These are phyloP conservation scores for Bombus confusus DNA, from an alignment of 1,140 invertebrate species.

Conservation along the genomic window DNA sequence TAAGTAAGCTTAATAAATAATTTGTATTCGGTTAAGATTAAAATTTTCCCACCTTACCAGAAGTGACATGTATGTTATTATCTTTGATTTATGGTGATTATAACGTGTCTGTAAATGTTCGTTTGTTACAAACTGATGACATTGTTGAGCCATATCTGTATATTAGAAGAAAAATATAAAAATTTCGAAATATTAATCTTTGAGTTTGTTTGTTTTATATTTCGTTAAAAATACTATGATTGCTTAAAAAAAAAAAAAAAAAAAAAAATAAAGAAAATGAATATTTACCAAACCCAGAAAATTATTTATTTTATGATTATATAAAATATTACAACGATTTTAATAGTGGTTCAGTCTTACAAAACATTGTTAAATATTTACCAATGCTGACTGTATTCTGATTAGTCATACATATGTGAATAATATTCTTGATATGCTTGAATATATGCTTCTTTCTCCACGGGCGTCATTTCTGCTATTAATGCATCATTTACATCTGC, in stretches of 20 bases:
- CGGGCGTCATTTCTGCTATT: constrained; percentile 94
- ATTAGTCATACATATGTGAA: constrained; percentile 89
- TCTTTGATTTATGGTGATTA: constrained; percentile 76
- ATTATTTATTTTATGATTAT: constrained; percentile 65
- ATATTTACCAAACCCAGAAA: constrained; percentile 55
- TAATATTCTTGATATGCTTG: constrained; percentile 97
- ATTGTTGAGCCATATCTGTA: constrained; percentile 77
- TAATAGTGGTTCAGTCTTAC: constrained; percentile 54
- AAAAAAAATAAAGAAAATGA: background rate
- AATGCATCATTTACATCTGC: constrained; percentile 92
- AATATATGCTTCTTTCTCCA: constrained; percentile 97
- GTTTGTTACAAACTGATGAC: constrained; percentile 70
- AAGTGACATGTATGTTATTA: constrained; percentile 79
- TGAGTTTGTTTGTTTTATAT: constrained; percentile 26
- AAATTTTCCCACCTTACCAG: constrained; percentile 80
- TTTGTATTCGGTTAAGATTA: constrained; percentile 71
- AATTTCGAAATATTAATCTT: constrained; percentile 65
- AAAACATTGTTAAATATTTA: constrained; percentile 36
- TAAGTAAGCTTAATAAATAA: constrained; percentile 77
- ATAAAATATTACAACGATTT: constrained; percentile 71
- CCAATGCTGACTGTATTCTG: constrained; percentile 29
- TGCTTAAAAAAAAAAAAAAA: background rate
- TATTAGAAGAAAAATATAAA: constrained; percentile 73
- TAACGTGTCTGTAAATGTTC: constrained; percentile 62
- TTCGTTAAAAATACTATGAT: background rate